Evolutionary conservation across 2,888 invertebrate genomes (phyloP), one percentile per base, ranked within the genome.

Genomic region (Beris morrisii): DNA sequence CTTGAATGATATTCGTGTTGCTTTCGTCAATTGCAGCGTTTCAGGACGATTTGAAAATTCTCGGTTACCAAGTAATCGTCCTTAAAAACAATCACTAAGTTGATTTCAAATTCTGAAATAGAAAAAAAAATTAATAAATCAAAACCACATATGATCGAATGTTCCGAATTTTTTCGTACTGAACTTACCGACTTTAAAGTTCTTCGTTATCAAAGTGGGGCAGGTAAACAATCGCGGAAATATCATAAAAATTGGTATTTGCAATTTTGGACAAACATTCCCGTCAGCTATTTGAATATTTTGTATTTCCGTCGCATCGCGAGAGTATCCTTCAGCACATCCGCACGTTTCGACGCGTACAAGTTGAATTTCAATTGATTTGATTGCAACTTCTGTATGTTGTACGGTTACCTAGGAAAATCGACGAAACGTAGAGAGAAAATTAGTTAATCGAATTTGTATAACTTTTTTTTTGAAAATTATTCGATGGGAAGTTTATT

Each of bases 241-340:
- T 76, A 97, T 88, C 96, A 97, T 96, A 82, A 93, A 88, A 76
- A 97, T 92, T 38, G 97, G 96, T 75, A 98, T 87, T 71, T 89
- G 86, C 55, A 95, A 82, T 70, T 89, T 88, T 67, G 91, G 87
- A 61, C 88, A 85, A 63, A 95, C 88, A 82, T 97, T 94, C 38
- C 97, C 97, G 76, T 93, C 95, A 1, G 93, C 95, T 69, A 97
- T 90, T 85, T 98, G 97, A 77, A 98, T 95, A 78, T 96, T 97
- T 84, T 97, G 97, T 73, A 98, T 94, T 85, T 98, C 97, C 7
- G 97, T 97, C 15, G 95, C 96, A 93, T 97, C 97, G 80, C 90
- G 88, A 2, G 95, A 78, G 80, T 91, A 95, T 12, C 95, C 97
- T 79, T 95, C 95, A 0, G 91, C 89, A 77, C 92, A 91, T 57